Base-by-base conservation (phyloP, 2,888 invertebrate species). In the Plebejus anna region DNA sequence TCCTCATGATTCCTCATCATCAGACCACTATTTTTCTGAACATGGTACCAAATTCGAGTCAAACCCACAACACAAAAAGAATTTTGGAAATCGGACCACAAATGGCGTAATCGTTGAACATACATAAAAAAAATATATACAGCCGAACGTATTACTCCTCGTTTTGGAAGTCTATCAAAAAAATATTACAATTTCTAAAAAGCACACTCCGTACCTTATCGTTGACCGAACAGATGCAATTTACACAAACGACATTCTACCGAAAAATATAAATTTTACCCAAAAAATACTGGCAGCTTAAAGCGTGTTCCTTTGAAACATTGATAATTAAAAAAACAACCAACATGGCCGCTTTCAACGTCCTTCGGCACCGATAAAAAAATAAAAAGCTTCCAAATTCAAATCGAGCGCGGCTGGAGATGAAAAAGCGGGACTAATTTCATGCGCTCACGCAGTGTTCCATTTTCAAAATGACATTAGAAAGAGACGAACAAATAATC, bases 341-440 rank as follows among this genome's bases (percentile, higher is more conserved):
- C 89, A 91, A 85, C 82, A 90, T 91, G 91, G 91, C 90, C 87
- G 90, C 82, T 84, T 83, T 85, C 84, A 85, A 87, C 87, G 88
- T 86, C 87, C 86, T 88, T 89, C 84, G 84, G 75, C 78, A 79
- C 79, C 78, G 80, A 78, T 79, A 82, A 85, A 86, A 85, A 86
- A 86, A 83, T 84, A 88, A 88, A 88, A 85, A 84, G 83, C 82
- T 85, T 86, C 87, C 83, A 88, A 89, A 90, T 90, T 90, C 87
- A 91, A 92, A 92, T 90, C 88, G 83, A 82, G 80, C 86, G 86
- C 89, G 89, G 90, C 87, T 86, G 89, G 90, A 90, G 90, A 89
- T 86, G 88, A 91, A 91, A 91, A 90, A 91, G 90, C 89, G 88
- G 85, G 83, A 89, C 91, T 91, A 91, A 92, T 93, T 92, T 89